A percentile compares a stretch with the other conserved stretches of the same genome.
Evolutionary conservation across 2,888 invertebrate species (phyloP).

Genomic region (Dusona sp.): DNA sequence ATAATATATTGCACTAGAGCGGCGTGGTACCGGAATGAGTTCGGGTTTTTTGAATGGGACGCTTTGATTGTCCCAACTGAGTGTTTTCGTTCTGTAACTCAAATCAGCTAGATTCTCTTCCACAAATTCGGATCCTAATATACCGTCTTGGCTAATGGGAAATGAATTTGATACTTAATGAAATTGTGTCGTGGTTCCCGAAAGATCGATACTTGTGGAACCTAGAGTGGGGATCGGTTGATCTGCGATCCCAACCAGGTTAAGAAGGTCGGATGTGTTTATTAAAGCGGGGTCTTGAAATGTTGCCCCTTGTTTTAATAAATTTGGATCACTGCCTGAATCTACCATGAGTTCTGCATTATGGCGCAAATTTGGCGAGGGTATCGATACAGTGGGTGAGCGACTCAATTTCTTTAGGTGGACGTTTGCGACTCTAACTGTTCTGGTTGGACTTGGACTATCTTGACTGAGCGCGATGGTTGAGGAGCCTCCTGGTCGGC

Average conservation of each 20-base stretch:
- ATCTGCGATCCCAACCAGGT: constrained; percentile 26
- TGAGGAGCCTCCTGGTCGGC: constrained; percentile 14
- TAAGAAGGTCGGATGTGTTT: background rate
- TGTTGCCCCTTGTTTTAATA: background rate
- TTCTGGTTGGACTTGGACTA: constrained; percentile 19
- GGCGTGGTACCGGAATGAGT: background rate
- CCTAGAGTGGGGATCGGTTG: constrained; percentile 25
- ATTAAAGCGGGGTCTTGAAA: background rate
- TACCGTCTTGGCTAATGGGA: background rate
- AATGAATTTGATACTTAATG: background rate
- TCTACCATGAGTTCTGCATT: background rate
- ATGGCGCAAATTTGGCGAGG: background rate
- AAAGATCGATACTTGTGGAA: background rate
- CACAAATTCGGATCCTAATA: constrained; percentile 37
- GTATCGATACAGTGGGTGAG: constrained; percentile 12
- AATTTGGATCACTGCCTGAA: background rate
- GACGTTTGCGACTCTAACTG: constrained; percentile 22
- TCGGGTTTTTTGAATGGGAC: constrained; percentile 30
- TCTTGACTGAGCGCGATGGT: constrained; percentile 16
- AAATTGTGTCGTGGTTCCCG: constrained; percentile 16
- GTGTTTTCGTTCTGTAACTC: constrained; percentile 12
- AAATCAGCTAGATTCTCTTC: constrained; percentile 20
- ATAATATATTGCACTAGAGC: constrained; percentile 3
- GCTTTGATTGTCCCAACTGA: constrained; percentile 14
- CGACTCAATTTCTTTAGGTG: constrained; percentile 26